These are phyloP conservation scores for Otolemur garnettii DNA, from an alignment of 2,113 vertebrate species.

Conservation along the genomic window DNA sequence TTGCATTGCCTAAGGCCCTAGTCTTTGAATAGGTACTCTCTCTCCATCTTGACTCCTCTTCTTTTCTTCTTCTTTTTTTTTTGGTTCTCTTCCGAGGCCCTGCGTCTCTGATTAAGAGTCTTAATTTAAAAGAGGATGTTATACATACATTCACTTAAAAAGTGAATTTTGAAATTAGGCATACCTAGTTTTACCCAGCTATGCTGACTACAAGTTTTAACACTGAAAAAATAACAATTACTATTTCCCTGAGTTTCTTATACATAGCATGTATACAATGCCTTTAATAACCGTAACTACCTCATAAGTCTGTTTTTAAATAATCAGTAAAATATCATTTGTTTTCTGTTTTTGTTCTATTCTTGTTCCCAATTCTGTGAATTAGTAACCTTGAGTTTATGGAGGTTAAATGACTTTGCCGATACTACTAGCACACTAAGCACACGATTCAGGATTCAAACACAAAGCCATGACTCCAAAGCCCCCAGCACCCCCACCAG, in stretches of 20 bases:
- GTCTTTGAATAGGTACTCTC: not conserved
- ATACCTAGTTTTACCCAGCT: not conserved
- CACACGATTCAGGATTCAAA: not conserved
- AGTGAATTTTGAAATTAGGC: not conserved
- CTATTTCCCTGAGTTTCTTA: not conserved
- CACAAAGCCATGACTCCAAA: not conserved
- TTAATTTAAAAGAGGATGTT: not conserved
- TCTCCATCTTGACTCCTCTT: not conserved
- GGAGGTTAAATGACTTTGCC: not conserved
- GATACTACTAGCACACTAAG: not conserved
- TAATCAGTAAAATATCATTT: not conserved
- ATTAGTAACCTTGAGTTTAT: not conserved
- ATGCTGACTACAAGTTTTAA: not conserved
- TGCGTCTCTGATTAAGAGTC: not conserved
- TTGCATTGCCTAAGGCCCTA: not conserved
- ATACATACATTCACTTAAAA: conserved; percentile 34
- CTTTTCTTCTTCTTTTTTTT: not conserved
- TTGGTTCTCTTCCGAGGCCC: not conserved
- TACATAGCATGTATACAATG: not conserved
- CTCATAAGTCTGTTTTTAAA: not conserved
- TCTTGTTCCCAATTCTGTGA: not conserved
- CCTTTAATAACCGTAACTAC: not conserved
- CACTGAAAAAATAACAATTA: not conserved
- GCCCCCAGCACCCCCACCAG: not conserved
- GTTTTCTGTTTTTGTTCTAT: not conserved